Conservation (phyloP, 2,888 invertebrate species). For the Synergus gifuensis region DNA sequence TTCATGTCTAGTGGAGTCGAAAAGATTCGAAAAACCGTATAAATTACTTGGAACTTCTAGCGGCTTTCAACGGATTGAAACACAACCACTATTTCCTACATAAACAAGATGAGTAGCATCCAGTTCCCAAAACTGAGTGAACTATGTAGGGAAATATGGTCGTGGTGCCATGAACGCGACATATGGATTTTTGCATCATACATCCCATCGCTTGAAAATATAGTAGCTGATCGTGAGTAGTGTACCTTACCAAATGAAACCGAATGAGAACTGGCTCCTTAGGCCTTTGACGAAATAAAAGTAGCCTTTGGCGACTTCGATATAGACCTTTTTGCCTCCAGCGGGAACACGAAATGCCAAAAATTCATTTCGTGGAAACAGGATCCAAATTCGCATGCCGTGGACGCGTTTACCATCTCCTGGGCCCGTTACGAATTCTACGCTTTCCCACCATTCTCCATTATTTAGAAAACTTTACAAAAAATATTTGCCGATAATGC, state of each 20-base stretch:
- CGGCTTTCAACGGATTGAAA: no score
- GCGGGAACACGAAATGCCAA: background rate
- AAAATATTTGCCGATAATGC: conserved; percentile 44
- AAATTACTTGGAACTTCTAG: no score
- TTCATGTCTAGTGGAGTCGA: no score
- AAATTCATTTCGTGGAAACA: conserved; percentile 3
- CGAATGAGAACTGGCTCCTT: background rate
- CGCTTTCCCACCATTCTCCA: conserved; percentile 47
- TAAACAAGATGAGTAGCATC: no score
- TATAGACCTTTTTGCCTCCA: background rate
- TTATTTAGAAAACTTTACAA: conserved; percentile 45
- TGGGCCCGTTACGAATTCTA: conserved; percentile 42
- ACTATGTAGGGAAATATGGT: no score
- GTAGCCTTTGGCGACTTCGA: conserved; percentile 46
- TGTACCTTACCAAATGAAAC: background rate
- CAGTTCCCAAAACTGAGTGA: no score
- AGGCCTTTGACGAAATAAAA: background rate
- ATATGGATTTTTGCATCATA: no score
- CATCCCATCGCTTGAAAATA: no score
- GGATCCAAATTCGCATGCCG: background rate
- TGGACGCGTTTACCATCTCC: conserved; percentile 33
- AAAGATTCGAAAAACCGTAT: no score
- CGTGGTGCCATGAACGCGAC: no score
- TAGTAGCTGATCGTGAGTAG: no score
- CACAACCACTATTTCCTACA: no score